These are phyloP conservation scores for Paralichthys olivaceus DNA, from an alignment of 2,113 vertebrate species.

Conservation along the genomic window DNA sequence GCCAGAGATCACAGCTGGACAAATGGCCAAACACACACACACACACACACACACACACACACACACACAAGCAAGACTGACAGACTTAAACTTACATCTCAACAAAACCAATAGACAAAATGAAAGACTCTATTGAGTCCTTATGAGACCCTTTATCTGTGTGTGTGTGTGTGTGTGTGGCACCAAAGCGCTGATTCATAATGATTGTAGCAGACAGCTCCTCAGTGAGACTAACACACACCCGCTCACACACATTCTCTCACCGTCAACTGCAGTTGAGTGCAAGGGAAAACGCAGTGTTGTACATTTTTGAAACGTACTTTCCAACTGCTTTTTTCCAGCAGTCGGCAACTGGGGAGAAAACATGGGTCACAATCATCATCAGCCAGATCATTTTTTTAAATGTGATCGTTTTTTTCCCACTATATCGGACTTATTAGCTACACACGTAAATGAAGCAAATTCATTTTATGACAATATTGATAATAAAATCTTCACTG, in stretches of 20 bases:
- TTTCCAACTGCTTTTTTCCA: too few species aligned
- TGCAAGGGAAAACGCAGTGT: neutral
- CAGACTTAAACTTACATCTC: neutral
- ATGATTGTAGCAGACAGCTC: slow-evolving; percentile 22
- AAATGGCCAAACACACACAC: slow-evolving; percentile 31
- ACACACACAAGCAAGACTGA: neutral
- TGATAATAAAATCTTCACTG: too few species aligned
- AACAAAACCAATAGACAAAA: neutral
- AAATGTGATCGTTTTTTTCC: too few species aligned
- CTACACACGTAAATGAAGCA: too few species aligned
- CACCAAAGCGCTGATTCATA: slow-evolving; percentile 21
- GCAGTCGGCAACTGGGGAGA: too few species aligned
- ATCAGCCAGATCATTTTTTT: too few species aligned
- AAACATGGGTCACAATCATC: too few species aligned
- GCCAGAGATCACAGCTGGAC: slow-evolving; percentile 59
- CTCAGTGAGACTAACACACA: neutral
- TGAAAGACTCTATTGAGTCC: slow-evolving; percentile 1
- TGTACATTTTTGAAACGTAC: neutral
- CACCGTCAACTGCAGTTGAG: neutral
- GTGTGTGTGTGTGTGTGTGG: neutral
- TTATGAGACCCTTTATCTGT: neutral
- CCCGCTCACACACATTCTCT: neutral
- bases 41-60: slow-evolving; percentile 1
- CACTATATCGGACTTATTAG: too few species aligned
- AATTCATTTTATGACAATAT: too few species aligned